phyloP scores from a whole-genome alignment of 2,888 invertebrate genomes.

The Thelaira solivaga region DNA sequence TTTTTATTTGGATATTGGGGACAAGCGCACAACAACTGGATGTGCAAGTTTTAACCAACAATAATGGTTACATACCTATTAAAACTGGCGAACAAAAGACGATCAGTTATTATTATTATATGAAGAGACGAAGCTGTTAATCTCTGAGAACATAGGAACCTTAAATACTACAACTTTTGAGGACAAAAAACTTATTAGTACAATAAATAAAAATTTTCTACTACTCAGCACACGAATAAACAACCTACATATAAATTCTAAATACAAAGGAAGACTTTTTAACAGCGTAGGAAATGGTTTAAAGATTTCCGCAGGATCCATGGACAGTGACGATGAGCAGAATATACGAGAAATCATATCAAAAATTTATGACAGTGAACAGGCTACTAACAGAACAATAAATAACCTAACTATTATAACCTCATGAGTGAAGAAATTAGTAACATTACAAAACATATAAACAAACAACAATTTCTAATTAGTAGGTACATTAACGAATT shows the following conservation, averaged over 20 bases:
- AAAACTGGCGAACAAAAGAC: constrained; percentile 39
- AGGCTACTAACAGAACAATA: not conserved
- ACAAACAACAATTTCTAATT: not conserved
- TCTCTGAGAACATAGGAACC: constrained; percentile 35
- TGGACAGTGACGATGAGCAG: constrained; percentile 35
- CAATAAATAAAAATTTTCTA: constrained; percentile 38
- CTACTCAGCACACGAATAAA: constrained; percentile 16
- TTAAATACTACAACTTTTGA: constrained; percentile 20
- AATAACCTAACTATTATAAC: not conserved
- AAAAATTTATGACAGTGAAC: not conserved
- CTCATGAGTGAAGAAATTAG: not conserved
- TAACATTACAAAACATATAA: not conserved
- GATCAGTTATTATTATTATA: constrained; percentile 46
- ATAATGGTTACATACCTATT: constrained; percentile 55
- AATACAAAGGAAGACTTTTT: constrained; percentile 42
- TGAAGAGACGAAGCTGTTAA: constrained; percentile 26
- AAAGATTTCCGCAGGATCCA: constrained; percentile 27
- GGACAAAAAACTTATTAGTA: constrained; percentile 31
- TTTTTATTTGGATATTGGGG: too few relatives aligned
- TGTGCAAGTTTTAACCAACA: constrained; percentile 51
- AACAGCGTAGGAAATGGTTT: constrained; percentile 35
- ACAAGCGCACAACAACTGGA: constrained; percentile 43
- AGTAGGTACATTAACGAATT: constrained; percentile 6
- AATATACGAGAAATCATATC: constrained; percentile 16
- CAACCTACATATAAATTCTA: constrained; percentile 40